Evolutionary conservation across 2,888 invertebrate genomes (phyloP).

Genomic region (Platycheirus albimanus): DNA sequence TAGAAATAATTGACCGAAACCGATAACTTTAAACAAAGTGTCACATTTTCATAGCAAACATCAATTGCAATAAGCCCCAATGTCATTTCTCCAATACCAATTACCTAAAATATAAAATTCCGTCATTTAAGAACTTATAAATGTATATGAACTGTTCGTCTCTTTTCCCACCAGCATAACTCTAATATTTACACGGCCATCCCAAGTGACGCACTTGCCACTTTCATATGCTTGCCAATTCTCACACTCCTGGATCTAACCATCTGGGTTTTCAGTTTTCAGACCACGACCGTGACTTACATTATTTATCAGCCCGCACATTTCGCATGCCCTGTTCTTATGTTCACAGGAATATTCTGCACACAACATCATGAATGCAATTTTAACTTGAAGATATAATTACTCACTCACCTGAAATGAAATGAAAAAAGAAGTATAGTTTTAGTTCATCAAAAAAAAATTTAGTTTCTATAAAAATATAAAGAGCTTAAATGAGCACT

Average conservation of each 20-base stretch:
- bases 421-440: background rate
- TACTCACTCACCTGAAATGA: constrained; percentile 59
- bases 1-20: no score
- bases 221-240: background rate
- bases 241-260: background rate
- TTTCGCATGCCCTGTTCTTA: background rate
- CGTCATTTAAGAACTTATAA: no score
- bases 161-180: background rate
- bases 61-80: no score
- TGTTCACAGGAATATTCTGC: background rate
- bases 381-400: constrained; percentile 8
- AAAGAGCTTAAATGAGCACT: no score
- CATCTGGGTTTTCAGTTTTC: background rate
- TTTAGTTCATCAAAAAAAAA: no score
- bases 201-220: background rate
- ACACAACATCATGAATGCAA: background rate
- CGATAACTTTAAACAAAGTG: no score
- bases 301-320: background rate
- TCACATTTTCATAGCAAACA: no score
- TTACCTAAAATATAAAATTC: no score
- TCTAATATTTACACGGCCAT: background rate
- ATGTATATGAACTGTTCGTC: no score
- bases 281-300: background rate
- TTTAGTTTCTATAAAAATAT: no score
- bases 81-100: no score